These are phyloP conservation scores for roundworm (Caenorhabditis elegans) DNA, from an alignment of 1,140 invertebrate genomes.

Conservation along the genomic window DNA sequence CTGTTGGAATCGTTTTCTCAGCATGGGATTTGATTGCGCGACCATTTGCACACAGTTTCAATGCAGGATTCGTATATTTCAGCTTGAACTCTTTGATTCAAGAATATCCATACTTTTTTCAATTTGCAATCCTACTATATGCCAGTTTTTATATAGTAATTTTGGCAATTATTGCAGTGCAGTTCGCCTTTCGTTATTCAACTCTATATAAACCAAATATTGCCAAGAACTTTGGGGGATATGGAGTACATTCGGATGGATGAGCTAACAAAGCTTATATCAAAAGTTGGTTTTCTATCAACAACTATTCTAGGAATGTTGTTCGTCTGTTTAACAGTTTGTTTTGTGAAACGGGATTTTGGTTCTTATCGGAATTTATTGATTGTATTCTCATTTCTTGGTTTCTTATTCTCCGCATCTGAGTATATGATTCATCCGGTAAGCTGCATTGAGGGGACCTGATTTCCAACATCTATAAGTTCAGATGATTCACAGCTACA, in stretches of 20 bases:
- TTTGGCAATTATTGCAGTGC: background rate
- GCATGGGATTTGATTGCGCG: background rate
- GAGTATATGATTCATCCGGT: background rate
- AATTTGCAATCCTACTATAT: background rate
- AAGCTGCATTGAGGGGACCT: background rate
- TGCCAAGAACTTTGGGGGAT: background rate
- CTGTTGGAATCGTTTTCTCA: background rate
- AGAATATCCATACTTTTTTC: background rate
- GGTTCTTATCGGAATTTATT: background rate
- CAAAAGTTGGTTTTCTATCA: background rate
- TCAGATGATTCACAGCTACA: background rate
- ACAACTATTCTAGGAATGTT: background rate
- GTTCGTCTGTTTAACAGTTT: background rate
- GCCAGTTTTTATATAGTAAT: background rate
- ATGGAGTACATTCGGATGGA: background rate
- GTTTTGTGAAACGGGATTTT: background rate
- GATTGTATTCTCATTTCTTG: background rate
- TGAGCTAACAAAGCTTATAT: background rate
- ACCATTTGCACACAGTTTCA: background rate
- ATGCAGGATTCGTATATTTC: background rate
- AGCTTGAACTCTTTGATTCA: background rate
- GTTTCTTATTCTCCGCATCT: background rate
- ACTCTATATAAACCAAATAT: background rate
- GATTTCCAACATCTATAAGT: background rate
- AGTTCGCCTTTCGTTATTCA: background rate